These are phyloP conservation scores for Pipistrellus pipistrellus DNA, from an alignment of 2,797 vertebrate species.

Conservation along the genomic window DNA sequence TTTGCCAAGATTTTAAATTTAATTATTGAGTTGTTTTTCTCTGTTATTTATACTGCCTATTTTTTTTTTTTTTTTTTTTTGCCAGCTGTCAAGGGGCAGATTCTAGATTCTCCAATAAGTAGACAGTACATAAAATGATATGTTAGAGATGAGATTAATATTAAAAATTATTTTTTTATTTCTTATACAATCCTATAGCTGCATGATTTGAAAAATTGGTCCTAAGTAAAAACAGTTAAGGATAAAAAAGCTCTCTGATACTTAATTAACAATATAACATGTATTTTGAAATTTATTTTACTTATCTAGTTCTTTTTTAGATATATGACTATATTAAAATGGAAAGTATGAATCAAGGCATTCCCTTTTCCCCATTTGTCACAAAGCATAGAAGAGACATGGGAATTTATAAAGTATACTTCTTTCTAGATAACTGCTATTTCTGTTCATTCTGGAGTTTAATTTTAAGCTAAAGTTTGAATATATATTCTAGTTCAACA, in stretches of 20 bases:
- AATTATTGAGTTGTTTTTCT: neutral
- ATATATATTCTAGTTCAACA: neutral
- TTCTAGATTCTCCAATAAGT: neutral
- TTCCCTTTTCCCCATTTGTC: neutral
- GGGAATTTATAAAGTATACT: neutral
- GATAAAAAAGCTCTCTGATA: neutral
- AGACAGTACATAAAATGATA: neutral
- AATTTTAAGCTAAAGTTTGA: constrained; percentile 7
- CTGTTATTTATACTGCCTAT: neutral
- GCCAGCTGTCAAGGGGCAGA: neutral
- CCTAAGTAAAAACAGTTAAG: neutral
- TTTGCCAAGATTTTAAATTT: neutral
- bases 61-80: neutral
- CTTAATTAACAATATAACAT: neutral
- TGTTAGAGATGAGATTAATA: neutral
- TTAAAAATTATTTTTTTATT: neutral
- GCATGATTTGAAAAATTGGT: neutral
- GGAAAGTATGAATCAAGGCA: neutral
- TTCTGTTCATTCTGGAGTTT: neutral
- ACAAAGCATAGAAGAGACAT: neutral
- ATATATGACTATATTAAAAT: neutral
- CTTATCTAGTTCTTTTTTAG: neutral
- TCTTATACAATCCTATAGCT: neutral
- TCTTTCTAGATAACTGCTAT: neutral
- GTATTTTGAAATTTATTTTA: neutral